Evolutionary conservation across 2,888 invertebrate species (phyloP).

Genomic region (Autographa gamma): DNA sequence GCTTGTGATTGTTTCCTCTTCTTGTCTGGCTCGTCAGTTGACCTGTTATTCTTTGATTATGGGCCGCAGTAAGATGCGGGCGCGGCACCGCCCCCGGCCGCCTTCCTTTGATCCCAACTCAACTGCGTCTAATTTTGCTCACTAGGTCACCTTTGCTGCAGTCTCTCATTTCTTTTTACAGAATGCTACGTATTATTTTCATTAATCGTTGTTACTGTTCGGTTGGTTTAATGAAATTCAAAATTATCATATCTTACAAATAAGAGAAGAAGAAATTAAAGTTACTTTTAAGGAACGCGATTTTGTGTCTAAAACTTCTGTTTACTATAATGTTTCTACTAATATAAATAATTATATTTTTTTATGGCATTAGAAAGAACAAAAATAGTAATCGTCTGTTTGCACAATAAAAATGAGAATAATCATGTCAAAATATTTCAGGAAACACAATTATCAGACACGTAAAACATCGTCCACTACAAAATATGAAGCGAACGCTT

Average conservation of each 20-base stretch:
- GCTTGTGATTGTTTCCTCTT: slow-evolving; percentile 27
- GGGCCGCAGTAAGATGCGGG: slow-evolving; percentile 43
- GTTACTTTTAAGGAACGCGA: no score
- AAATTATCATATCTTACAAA: no score
- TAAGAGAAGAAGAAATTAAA: no score
- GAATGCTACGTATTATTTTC: slow-evolving; percentile 11
- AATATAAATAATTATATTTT: no score
- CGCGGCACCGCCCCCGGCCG: slow-evolving; percentile 42
- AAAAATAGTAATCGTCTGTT: no score
- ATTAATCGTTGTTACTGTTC: neutral
- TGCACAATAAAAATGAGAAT: no score
- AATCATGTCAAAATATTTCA: neutral
- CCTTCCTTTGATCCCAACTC: slow-evolving; percentile 59
- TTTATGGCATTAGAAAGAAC: no score
- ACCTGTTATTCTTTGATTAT: slow-evolving; percentile 55
- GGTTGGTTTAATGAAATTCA: no score
- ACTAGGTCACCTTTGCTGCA: slow-evolving; percentile 63
- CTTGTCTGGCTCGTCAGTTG: slow-evolving; percentile 21
- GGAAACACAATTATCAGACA: slow-evolving; percentile 9
- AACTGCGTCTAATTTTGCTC: slow-evolving; percentile 63
- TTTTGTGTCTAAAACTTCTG: no score
- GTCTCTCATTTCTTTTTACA: slow-evolving; percentile 32
- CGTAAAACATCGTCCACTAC: slow-evolving; percentile 14
- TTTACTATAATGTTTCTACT: no score
- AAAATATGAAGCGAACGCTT: slow-evolving; percentile 9